Base-by-base conservation (phyloP, 2,797 vertebrate genomes). In the Lophius americanus region DNA sequence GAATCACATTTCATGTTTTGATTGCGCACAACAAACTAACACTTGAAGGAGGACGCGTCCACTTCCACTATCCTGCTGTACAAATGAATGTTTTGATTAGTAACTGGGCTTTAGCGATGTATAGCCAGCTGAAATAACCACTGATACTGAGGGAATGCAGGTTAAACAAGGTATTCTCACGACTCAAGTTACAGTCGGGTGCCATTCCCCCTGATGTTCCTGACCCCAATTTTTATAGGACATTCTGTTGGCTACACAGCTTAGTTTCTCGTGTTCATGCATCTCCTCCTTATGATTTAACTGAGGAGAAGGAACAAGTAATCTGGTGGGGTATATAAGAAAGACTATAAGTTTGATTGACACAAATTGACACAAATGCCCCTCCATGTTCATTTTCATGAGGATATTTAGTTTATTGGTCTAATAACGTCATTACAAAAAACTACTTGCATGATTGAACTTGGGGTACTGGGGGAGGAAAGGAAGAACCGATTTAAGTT, bases 81-180 rank as follows among this genome's bases (percentile, higher is more conserved):
- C 53, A 75, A 77, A 82, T 73, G 60, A 66, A 72, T 63, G 59
- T 70, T 74, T 77, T 76, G 81, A 76, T 67, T 37, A 9, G 41
- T 60, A 62, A 64, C 48, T 51, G 13, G 38, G 56, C 23, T 64
- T 64, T 10, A 68, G 47, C 37, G 53, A 41, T 35, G 69, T 70
- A 50, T 66, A 81, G 55, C 64, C 77, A 60, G 62, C 66, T 79
- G 52, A 75, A 77, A 80, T 73, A 23, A 64, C 55, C 48, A 69
- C 39, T 65, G 69, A 81, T 75, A 56, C 71, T 61, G 66, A 86
- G 84, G 70, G 72, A 81, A 78, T 32, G 5, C 71, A 84, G 76
- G 70, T 78, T 67, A 61, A 79, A 60, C 33, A 60, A 72, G 57
- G 23, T 23, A 23, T 23, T 23, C 23, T 23, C 23, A 23, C 23